These are phyloP conservation scores for Symphodus melops DNA, from an alignment of 2,113 vertebrate genomes.

Conservation along the genomic window DNA sequence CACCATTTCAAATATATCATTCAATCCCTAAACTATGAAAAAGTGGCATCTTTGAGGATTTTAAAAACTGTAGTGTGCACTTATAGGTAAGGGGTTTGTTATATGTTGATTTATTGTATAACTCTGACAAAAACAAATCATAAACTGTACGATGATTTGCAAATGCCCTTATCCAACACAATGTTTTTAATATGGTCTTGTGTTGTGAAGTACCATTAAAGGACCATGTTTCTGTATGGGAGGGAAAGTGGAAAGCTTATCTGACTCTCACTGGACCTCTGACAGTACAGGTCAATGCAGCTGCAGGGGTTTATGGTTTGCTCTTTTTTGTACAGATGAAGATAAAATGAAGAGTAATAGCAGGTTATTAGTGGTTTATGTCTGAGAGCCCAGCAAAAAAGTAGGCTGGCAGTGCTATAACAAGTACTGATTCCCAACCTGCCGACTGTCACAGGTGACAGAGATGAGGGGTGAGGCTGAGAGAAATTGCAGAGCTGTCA, in stretches of 20 bases:
- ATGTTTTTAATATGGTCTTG: no score
- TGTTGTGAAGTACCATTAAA: not conserved
- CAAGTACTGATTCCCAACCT: slow-evolving; percentile 56
- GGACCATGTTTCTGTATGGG: slow-evolving; percentile 4
- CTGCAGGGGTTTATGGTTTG: slow-evolving; percentile 31
- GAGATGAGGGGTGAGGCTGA: slow-evolving; percentile 59
- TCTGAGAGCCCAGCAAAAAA: slow-evolving; percentile 31
- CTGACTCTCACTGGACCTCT: not conserved
- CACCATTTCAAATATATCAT: no score
- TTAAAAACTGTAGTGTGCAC: no score
- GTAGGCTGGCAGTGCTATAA: slow-evolving; percentile 44
- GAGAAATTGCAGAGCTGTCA: slow-evolving; percentile 68
- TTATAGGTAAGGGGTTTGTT: no score
- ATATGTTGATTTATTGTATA: no score
- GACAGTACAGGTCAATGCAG: slow-evolving; percentile 12
- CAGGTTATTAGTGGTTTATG: slow-evolving; percentile 48
- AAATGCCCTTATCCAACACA: no score
- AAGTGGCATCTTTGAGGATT: no score
- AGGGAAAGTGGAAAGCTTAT: not conserved
- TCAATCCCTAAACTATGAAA: no score
- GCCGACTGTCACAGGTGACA: slow-evolving; percentile 56
- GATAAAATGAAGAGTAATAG: slow-evolving; percentile 41
- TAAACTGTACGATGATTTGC: no score
- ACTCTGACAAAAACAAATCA: no score
- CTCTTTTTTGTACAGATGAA: not conserved